Percentiles rank a stretch among this genome's conserved stretches.
These are phyloP conservation scores for Tetragnatha montana DNA, from an alignment of 2,888 invertebrate genomes.

Conservation along the genomic window DNA sequence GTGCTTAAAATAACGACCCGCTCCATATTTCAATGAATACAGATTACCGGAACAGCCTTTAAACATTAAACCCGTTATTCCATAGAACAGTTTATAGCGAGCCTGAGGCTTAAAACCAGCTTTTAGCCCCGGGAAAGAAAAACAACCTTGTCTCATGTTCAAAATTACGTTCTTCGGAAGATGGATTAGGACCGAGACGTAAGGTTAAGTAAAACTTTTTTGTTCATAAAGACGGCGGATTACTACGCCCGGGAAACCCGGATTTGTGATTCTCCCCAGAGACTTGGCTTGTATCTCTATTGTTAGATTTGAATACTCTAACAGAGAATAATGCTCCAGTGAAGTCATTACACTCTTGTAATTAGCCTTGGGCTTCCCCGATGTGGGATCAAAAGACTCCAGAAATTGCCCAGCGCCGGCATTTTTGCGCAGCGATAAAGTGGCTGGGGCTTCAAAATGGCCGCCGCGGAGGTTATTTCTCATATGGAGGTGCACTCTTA, in stretches of 20 bases:
- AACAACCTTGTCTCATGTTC: neutral
- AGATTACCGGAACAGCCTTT: too few species aligned
- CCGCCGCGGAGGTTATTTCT: slow-evolving; percentile 6
- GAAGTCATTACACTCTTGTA: slow-evolving; percentile 58
- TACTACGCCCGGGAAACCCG: neutral
- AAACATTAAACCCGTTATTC: too few species aligned
- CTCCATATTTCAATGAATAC: too few species aligned
- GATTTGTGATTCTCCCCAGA: neutral
- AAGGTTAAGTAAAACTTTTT: neutral
- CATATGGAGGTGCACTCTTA: slow-evolving; percentile 26
- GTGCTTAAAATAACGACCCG: too few species aligned
- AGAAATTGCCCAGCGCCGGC: slow-evolving; percentile 18
- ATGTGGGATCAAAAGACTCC: slow-evolving; percentile 46
- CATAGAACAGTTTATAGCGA: too few species aligned
- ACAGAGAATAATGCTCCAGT: slow-evolving; percentile 22
- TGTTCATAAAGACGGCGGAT: neutral
- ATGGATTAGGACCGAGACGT: neutral
- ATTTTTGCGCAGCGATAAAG: slow-evolving; percentile 41
- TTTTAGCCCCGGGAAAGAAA: too few species aligned
- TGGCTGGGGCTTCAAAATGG: slow-evolving; percentile 23
- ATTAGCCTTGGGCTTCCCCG: slow-evolving; percentile 59
- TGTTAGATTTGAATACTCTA: slow-evolving; percentile 49
- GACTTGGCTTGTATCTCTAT: slow-evolving; percentile 16
- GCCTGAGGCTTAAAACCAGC: too few species aligned
- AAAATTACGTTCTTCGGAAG: neutral